phyloP scores from a whole-genome alignment of 2,888 invertebrate species.

The Callyntrura guangdongensis region DNA sequence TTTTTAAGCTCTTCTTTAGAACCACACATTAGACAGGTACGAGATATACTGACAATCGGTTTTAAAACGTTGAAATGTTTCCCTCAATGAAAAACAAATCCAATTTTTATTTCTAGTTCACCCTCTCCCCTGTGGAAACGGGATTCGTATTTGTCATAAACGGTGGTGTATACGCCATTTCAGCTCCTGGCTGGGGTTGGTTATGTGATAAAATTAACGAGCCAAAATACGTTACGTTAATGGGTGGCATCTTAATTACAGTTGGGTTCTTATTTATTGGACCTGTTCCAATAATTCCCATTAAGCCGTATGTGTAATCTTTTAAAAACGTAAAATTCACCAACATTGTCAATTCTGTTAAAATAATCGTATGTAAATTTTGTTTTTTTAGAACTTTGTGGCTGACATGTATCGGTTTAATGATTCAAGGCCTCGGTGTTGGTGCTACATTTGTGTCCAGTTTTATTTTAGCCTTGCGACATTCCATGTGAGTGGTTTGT shows the following conservation, averaged over 20 bases:
- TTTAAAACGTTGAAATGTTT: not conserved
- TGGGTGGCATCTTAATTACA: conserved; percentile 90
- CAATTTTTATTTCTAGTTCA: conserved; percentile 87
- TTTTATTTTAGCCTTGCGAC: conserved; percentile 93
- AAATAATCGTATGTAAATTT: no score
- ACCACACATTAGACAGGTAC: conserved; percentile 86
- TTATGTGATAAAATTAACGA: conserved; percentile 91
- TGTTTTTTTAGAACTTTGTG: conserved; percentile 89
- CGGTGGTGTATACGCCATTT: conserved; percentile 90
- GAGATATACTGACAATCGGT: no score
- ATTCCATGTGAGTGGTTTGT: conserved; percentile 90
- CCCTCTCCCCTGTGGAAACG: conserved; percentile 90
- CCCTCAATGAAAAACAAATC: not conserved
- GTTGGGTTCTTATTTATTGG: conserved; percentile 92
- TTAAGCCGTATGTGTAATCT: conserved; percentile 87
- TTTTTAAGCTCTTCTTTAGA: conserved; percentile 88
- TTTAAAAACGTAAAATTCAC: not conserved
- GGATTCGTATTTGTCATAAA: conserved; percentile 95
- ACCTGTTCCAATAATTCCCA: conserved; percentile 92
- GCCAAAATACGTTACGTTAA: conserved; percentile 90
- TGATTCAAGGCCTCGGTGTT: conserved; percentile 93
- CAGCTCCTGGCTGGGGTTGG: conserved; percentile 93
- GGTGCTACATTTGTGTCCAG: conserved; percentile 94
- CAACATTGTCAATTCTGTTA: no score
- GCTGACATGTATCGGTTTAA: conserved; percentile 90